Evolutionary conservation across 2,113 vertebrate genomes (phyloP), one percentile per base, ranked within the genome.

Genomic region (Epinephelus lanceolatus): DNA sequence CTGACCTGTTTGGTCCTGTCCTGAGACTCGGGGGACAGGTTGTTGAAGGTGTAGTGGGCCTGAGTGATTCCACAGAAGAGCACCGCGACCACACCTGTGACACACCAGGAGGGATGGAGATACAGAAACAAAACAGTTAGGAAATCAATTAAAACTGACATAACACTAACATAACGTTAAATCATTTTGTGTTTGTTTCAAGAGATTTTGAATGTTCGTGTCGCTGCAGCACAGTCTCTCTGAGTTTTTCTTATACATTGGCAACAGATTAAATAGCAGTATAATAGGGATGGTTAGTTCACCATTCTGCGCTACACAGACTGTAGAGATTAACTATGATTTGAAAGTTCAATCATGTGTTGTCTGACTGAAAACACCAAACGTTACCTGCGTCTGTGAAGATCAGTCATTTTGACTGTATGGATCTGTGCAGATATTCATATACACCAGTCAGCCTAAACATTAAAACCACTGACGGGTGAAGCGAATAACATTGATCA

Each of bases 11-110:
- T 99, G 71, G 98, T 99, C 86, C 98, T 94, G 89, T 97, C 95
- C 82, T 98, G 97, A 45, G 98, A 99, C 76, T 99, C 98, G 11
- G 97, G 96, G 17, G 98, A 99, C 84, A 99, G 94, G 93, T 99
- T 99, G 94, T 99, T 99, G 78, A 96, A 99, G 12, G 98, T 99
- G 85, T 99, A 99, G 94, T 99, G 98, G 21, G 98, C 98, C 89
- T 99, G 98, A 2, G 98, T 99, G 86, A 99, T 99, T 71, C 98
- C 98, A 68, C 98, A 99, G 90, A 99, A 99, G 83, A 99, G 94
- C 10, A 99, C 98, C 0, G 98, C 97, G 62, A 99, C 98, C 80
- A 99, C 98, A 83, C 98, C 98, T 99, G 93, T 42, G 83, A 21
- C 78, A 90, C 25, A 86, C 9, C 66, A 5, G 21, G 37, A 45